phyloP scores from a whole-genome alignment of 2,888 invertebrate genomes.

The Dryadula phaetusa region DNA sequence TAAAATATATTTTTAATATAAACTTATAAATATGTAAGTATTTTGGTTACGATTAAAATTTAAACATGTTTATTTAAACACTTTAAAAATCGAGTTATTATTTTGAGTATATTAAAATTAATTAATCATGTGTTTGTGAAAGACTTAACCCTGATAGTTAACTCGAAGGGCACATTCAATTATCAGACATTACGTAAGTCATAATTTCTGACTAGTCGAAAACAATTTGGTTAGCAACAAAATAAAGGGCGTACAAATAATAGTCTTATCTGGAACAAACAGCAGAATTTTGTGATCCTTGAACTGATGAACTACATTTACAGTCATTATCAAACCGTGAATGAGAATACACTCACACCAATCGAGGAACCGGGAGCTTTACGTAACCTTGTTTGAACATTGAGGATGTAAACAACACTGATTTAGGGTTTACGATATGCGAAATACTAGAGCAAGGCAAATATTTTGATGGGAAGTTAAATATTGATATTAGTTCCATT shows the following conservation, averaged over 20 bases:
- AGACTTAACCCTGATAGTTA: conserved; percentile 52
- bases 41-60: neutral
- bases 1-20: neutral
- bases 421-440: conserved; percentile 61
- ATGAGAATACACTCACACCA: conserved; percentile 53
- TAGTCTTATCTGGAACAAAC: conserved; percentile 42
- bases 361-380: conserved; percentile 50
- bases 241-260: conserved; percentile 57
- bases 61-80: neutral
- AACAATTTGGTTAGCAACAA: conserved; percentile 64
- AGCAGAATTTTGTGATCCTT: conserved; percentile 42
- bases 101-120: neutral
- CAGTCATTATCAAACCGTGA: conserved; percentile 38
- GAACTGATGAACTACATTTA: conserved; percentile 45
- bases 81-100: neutral
- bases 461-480: conserved; percentile 49
- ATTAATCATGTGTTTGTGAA: conserved; percentile 42
- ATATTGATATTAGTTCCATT: conserved; percentile 19
- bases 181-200: conserved; percentile 62
- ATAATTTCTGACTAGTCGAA: conserved; percentile 52
- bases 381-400: conserved; percentile 68
- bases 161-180: conserved; percentile 61
- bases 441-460: conserved; percentile 46
- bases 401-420: conserved; percentile 65
- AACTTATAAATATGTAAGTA: neutral